A percentile compares a stretch with the other conserved stretches of the same genome.
These are phyloP conservation scores for Chorisops tibialis DNA, from an alignment of 2,888 invertebrate genomes.

Conservation along the genomic window DNA sequence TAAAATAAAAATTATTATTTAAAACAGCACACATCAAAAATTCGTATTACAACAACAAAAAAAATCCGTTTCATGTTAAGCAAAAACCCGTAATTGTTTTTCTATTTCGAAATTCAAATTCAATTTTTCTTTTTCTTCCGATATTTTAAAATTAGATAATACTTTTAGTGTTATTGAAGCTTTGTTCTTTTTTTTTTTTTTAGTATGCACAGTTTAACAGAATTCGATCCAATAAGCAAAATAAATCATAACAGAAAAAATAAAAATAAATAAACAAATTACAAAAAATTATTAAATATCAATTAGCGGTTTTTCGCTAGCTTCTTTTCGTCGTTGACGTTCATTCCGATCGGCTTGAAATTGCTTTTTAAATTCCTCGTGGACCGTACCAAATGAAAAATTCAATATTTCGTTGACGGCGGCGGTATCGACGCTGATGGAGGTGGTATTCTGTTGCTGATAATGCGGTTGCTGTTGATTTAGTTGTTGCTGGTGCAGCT, in stretches of 20 bases:
- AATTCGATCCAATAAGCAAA: slow-evolving; percentile 20
- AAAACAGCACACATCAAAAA: too few species aligned
- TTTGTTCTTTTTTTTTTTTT: too few species aligned
- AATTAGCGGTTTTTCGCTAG: slow-evolving; percentile 43
- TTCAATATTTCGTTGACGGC: slow-evolving; percentile 2
- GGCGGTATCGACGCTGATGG: not conserved
- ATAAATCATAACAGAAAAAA: slow-evolving; percentile 32
- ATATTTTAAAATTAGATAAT: too few species aligned
- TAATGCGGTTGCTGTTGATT: slow-evolving; percentile 17
- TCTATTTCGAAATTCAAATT: too few species aligned
- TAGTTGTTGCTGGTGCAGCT: slow-evolving; percentile 3
- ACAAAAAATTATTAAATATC: slow-evolving; percentile 42
- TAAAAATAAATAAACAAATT: slow-evolving; percentile 23
- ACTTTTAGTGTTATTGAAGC: too few species aligned
- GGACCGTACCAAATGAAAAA: slow-evolving; percentile 35
- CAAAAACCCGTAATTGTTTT: too few species aligned
- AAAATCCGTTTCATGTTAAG: too few species aligned
- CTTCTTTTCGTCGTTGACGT: slow-evolving; percentile 40
- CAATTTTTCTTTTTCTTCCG: too few species aligned
- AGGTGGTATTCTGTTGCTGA: not conserved
- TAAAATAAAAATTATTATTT: too few species aligned
- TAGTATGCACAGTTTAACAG: too few species aligned
- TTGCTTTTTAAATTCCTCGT: slow-evolving; percentile 43
- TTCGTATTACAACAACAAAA: too few species aligned
- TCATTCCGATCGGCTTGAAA: slow-evolving; percentile 44